A percentile compares a stretch with the other conserved stretches of the same genome.
Evolutionary conservation across 2,113 vertebrate species (phyloP).

Genomic region (Hippocampus abdominalis): DNA sequence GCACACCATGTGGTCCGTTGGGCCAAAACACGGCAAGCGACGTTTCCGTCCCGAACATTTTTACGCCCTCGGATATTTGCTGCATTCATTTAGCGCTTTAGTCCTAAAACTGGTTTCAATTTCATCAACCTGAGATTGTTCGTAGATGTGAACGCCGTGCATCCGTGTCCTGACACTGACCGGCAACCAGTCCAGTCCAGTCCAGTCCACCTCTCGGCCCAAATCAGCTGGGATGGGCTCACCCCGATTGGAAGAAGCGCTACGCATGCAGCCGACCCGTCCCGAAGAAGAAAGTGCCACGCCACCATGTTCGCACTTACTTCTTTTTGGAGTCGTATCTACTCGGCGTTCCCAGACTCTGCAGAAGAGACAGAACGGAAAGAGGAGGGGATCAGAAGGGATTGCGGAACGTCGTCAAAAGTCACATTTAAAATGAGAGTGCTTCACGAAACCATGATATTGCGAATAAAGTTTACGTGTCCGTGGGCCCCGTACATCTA

Average conservation of each 20-base stretch:
- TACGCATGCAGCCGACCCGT: neutral
- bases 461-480: too few species aligned
- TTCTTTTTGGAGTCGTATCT: slow-evolving; percentile 68
- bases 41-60: too few species aligned
- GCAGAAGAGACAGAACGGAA: slow-evolving; percentile 25
- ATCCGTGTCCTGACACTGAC: neutral
- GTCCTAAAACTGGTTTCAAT: too few species aligned
- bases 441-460: too few species aligned
- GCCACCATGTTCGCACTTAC: slow-evolving; percentile 54
- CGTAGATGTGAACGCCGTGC: neutral
- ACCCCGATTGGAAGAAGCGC: neutral
- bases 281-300: neutral
- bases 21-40: too few species aligned
- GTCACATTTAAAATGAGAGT: too few species aligned
- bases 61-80: too few species aligned
- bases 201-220: too few species aligned
- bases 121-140: too few species aligned
- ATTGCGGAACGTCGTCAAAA: too few species aligned
- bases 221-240: neutral
- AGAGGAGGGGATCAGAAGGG: neutral
- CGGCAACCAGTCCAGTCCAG: neutral
- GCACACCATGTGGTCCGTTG: neutral
- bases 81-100: too few species aligned
- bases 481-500: too few species aligned
- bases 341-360: slow-evolving; percentile 62